Percentiles rank a stretch among this genome's conserved stretches.
phyloP scores from a whole-genome alignment of 2,888 invertebrate genomes.

The Caenorhabditis sp. region DNA sequence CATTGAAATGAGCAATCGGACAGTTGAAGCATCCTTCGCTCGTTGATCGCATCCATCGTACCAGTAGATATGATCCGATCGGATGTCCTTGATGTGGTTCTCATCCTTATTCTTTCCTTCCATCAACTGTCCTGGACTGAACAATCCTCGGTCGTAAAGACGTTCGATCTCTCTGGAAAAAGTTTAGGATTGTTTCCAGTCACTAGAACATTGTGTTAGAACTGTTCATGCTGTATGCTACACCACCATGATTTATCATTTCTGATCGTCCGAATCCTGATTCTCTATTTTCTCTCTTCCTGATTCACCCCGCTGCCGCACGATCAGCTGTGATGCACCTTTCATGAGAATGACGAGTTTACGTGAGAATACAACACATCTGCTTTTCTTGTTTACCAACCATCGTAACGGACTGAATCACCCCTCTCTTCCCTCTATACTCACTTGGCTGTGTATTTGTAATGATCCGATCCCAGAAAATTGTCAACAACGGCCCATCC shows the following conservation, averaged over 20 bases:
- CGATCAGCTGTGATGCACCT: slow-evolving; percentile 54
- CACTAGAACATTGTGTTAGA: neutral
- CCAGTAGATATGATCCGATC: slow-evolving; percentile 82
- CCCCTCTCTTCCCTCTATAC: slow-evolving; percentile 11
- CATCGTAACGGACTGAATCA: slow-evolving; percentile 22
- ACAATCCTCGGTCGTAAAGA: slow-evolving; percentile 77
- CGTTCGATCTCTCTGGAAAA: slow-evolving; percentile 78
- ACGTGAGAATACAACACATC: slow-evolving; percentile 60
- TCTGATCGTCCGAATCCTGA: neutral
- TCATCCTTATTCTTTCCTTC: slow-evolving; percentile 75
- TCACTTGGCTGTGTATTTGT: slow-evolving; percentile 73
- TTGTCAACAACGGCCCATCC: slow-evolving; percentile 83
- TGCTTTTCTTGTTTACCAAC: slow-evolving; percentile 47
- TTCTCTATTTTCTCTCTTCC: slow-evolving; percentile 6
- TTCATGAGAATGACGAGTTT: slow-evolving; percentile 56
- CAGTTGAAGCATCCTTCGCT: slow-evolving; percentile 73
- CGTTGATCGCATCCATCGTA: slow-evolving; percentile 78
- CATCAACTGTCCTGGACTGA: slow-evolving; percentile 78
- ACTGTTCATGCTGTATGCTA: no score
- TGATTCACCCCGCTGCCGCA: neutral
- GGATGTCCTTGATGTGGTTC: slow-evolving; percentile 77
- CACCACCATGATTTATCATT: neutral
- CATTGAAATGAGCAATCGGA: slow-evolving; percentile 80
- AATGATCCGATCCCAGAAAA: slow-evolving; percentile 80
- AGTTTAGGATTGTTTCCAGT: neutral